Evolutionary conservation across 2,888 invertebrate genomes (phyloP), one percentile per base, ranked within the genome.

Genomic region (Corbicula japonica): DNA sequence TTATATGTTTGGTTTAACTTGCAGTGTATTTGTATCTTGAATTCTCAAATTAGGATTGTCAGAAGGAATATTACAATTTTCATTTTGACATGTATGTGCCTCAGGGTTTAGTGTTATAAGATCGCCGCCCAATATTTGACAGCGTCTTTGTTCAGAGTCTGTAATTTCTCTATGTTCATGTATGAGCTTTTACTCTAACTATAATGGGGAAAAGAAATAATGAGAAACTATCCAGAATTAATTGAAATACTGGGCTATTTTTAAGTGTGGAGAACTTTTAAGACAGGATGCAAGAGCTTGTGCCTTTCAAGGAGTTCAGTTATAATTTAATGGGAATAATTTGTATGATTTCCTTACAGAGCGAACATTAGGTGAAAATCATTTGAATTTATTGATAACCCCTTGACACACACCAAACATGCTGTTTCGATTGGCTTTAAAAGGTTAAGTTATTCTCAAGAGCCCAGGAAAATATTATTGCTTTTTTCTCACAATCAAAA

Each of bases 201-300:
- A 63, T 63, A 72, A 54, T 72, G 54, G 66, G 66, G 52, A 38
- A 52, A 66, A 23, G 23, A n/a, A 21, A n/a, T 21, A 41, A 66
- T 54, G 38, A 41, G 26, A 66, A 41, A 41, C 35, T 35, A 66
- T 66, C 41, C n/a, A 52, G 66, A 54, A 50, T 63, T 72, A 72
- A 72, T 72, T 72, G 72, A 72, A 72, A 30, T 32, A 63, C 52
- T 72, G 52, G 54, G 30, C 56, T 56, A 54, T 54, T 63, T 54
- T 62, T 62, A 63, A 62, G 54, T 62, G 41, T 18, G 41, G 50
- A 23, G 41, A 60, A 30, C 50, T 62, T 66, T 60, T 60, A 60
- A 50, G 38, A 68, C 61, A 60, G 70, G 70, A 70, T 46, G n/a
- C 60, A 44, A 38, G 41, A 61, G 56, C 61, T 70, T 52, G 34